A percentile compares a stretch with the other conserved stretches of the same genome.
Evolutionary conservation across 2,797 vertebrate genomes (phyloP).

Genomic region (Balearica regulorum): DNA sequence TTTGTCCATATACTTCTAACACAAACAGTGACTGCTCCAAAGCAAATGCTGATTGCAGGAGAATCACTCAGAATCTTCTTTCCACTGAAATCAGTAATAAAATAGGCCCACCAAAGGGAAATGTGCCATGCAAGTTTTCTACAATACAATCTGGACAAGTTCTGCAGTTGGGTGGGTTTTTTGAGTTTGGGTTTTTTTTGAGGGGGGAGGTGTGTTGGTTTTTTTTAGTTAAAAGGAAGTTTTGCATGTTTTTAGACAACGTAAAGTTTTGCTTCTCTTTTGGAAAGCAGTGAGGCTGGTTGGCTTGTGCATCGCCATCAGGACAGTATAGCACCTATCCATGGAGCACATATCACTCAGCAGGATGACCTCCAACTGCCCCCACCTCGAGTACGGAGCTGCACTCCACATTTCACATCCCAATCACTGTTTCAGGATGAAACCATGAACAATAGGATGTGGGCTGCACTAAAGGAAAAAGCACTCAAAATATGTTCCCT

Average conservation of each 20-base stretch:
- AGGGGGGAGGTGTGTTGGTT: no score
- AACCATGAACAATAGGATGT: not conserved
- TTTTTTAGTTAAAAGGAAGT: not conserved
- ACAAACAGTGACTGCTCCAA: not conserved
- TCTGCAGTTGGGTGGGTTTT: not conserved
- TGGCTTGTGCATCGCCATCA: not conserved
- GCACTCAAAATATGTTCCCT: not conserved
- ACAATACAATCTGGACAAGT: not conserved
- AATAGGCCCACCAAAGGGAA: not conserved
- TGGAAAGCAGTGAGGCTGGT: not conserved
- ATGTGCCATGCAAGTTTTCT: not conserved
- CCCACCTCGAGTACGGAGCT: not conserved
- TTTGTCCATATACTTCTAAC: not conserved
- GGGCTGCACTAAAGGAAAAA: not conserved
- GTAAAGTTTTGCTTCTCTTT: not conserved
- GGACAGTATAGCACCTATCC: not conserved
- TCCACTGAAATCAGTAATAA: not conserved
- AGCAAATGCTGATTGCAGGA: not conserved
- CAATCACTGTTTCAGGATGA: not conserved
- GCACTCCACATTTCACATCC: not conserved
- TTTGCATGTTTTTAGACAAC: not conserved
- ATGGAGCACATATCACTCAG: not conserved
- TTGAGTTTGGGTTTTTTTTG: not conserved
- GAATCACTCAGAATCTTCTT: not conserved
- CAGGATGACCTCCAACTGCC: not conserved